Evolutionary conservation across 2,113 vertebrate genomes (phyloP).

Genomic region (Rhinoptilus africanus): DNA sequence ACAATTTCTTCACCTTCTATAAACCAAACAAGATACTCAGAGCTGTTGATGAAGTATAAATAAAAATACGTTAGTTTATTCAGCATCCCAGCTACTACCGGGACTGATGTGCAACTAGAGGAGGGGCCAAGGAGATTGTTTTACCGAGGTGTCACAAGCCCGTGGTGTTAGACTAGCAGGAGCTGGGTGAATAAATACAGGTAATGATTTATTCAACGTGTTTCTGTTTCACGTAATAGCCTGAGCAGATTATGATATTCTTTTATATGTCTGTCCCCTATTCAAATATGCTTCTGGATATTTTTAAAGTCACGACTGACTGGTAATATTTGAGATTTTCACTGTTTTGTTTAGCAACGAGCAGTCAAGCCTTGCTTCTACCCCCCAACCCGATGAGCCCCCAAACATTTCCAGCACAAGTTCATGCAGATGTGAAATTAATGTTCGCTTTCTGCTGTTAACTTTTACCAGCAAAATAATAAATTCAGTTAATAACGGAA

Average conservation of each 20-base stretch:
- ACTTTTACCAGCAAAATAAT: constrained; percentile 39
- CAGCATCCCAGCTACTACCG: neutral
- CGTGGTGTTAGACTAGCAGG: neutral
- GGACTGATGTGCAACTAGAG: neutral
- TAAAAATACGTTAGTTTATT: constrained; percentile 13
- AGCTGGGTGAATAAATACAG: neutral
- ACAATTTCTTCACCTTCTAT: neutral
- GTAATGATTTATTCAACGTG: neutral
- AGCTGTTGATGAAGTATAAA: constrained; percentile 34
- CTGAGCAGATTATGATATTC: neutral
- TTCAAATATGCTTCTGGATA: neutral
- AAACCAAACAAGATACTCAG: constrained; percentile 18
- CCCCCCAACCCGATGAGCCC: neutral
- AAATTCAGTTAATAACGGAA: constrained; percentile 37
- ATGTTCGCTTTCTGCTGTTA: neutral
- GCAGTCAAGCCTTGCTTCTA: neutral
- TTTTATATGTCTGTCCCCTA: neutral
- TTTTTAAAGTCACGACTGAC: constrained; percentile 13
- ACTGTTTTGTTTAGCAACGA: neutral
- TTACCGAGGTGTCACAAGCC: neutral
- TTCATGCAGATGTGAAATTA: constrained; percentile 16
- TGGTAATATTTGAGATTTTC: constrained; percentile 3
- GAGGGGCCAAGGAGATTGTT: neutral
- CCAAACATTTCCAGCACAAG: neutral
- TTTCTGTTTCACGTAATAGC: constrained; percentile 4